A percentile compares a stretch with the other conserved stretches of the same genome.
Conservation (phyloP, 2,888 invertebrate genomes). For the Mesorhabditis spiculigera region DNA sequence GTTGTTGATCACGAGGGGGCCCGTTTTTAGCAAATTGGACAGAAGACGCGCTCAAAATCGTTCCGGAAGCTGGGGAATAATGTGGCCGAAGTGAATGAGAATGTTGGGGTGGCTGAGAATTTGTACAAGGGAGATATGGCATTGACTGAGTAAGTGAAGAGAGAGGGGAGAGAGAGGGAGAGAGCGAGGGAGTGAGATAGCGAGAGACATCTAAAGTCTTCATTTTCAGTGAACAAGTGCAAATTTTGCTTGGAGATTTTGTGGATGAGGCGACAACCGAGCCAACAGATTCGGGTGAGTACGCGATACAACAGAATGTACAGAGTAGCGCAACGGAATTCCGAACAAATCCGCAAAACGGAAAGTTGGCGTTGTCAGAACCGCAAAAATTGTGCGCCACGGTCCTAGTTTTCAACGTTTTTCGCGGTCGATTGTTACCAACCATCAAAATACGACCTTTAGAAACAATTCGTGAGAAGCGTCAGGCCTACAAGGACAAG, state of each 20-base stretch:
- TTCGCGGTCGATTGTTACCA: not conserved
- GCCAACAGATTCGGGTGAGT: not conserved
- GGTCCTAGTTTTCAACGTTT: not conserved
- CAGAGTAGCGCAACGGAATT: too few relatives aligned
- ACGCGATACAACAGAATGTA: too few relatives aligned
- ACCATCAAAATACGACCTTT: not conserved
- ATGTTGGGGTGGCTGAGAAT: constrained; percentile 27
- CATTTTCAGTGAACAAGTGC: not conserved
- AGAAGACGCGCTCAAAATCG: constrained; percentile 2
- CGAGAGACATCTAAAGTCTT: not conserved
- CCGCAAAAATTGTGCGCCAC: not conserved
- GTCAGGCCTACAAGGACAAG: not conserved
- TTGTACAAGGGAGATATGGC: constrained; percentile 43
- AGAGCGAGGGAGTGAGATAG: too few relatives aligned
- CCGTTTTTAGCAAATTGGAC: not conserved
- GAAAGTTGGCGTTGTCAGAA: too few relatives aligned
- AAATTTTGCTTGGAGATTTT: not conserved
- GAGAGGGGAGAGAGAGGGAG: too few relatives aligned
- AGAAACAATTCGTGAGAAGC: not conserved
- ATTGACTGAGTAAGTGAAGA: constrained; percentile 23
- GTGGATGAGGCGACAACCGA: not conserved
- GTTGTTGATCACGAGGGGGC: not conserved
- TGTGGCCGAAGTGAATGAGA: constrained; percentile 16
- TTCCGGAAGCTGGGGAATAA: not conserved
- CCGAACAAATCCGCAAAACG: too few relatives aligned